A percentile compares a stretch with the other conserved stretches of the same genome.
Evolutionary conservation across 2,113 vertebrate genomes (phyloP).

Genomic region (Xenopus laevis): DNA sequence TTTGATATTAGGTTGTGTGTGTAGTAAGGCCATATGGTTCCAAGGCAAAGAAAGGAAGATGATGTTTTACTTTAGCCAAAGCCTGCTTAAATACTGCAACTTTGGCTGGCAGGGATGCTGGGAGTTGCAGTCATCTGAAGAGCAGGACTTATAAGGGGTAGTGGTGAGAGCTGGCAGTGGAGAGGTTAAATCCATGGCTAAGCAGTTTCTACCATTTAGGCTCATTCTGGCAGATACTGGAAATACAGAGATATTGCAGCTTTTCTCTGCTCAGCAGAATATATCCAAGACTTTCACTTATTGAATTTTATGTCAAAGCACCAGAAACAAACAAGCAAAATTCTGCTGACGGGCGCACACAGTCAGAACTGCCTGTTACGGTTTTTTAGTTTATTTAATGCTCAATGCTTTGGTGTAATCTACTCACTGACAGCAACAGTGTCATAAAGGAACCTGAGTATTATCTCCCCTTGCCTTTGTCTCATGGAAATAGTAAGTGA

Average conservation of each 20-base stretch:
- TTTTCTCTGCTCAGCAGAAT: background rate
- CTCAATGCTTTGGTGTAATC: constrained; percentile 14
- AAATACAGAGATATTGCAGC: background rate
- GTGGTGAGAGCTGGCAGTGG: background rate
- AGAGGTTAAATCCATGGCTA: background rate
- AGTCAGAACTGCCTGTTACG: background rate
- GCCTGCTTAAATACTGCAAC: too few species aligned
- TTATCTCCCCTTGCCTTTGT: too few species aligned
- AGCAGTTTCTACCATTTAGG: background rate
- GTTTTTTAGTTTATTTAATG: constrained; percentile 9
- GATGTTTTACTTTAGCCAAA: too few species aligned
- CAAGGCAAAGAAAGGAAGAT: too few species aligned
- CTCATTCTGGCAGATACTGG: background rate
- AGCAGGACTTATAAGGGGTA: too few species aligned
- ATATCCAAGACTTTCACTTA: constrained; percentile 2
- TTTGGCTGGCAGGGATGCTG: too few species aligned
- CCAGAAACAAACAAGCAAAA: constrained; percentile 12
- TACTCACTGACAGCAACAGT: constrained; percentile 16
- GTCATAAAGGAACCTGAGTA: too few species aligned
- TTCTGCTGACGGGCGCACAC: background rate
- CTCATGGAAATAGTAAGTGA: too few species aligned
- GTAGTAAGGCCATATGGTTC: too few species aligned
- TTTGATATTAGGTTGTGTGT: too few species aligned
- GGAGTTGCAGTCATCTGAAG: too few species aligned
- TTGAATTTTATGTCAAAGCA: constrained; percentile 4